phyloP scores from a whole-genome alignment of 2,113 vertebrate species.

The Puntigrus tetrazona region DNA sequence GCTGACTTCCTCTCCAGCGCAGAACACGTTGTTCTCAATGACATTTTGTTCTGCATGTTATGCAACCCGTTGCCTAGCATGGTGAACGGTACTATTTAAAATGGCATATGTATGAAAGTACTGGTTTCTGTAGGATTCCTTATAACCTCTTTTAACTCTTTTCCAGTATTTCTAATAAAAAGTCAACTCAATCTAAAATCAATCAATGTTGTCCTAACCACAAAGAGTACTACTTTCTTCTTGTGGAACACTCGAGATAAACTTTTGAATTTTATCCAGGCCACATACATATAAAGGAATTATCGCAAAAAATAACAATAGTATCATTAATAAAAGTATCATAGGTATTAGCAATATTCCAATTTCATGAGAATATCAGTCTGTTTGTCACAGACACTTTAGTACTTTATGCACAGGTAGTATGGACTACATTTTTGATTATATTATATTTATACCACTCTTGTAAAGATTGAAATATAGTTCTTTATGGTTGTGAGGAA shows the following conservation, averaged over 20 bases:
- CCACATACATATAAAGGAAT: not conserved
- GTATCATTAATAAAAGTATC: too few species aligned
- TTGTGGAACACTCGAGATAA: not conserved
- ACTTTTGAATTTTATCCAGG: not conserved
- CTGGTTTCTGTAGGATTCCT: not conserved
- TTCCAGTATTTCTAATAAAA: not conserved
- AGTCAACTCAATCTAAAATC: not conserved
- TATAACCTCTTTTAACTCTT: not conserved
- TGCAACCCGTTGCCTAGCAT: slow-evolving; percentile 51
- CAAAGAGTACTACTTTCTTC: not conserved
- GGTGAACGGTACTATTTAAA: not conserved
- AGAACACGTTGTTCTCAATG: slow-evolving; percentile 73
- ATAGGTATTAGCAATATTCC: not conserved
- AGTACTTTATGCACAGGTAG: not conserved
- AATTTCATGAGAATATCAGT: not conserved
- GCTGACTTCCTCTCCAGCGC: slow-evolving; percentile 73
- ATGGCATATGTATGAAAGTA: not conserved
- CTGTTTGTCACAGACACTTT: too few species aligned
- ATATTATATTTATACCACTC: not conserved
- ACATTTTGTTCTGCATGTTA: slow-evolving; percentile 51
- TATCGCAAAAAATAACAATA: not conserved
- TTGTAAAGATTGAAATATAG: not conserved
- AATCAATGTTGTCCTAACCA: not conserved
- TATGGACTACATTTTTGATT: not conserved
- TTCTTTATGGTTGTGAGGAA: not conserved